Evolutionary conservation across 64 coral and sea anemone genomes (phyloP).

Genomic region (Montipora cactus): DNA sequence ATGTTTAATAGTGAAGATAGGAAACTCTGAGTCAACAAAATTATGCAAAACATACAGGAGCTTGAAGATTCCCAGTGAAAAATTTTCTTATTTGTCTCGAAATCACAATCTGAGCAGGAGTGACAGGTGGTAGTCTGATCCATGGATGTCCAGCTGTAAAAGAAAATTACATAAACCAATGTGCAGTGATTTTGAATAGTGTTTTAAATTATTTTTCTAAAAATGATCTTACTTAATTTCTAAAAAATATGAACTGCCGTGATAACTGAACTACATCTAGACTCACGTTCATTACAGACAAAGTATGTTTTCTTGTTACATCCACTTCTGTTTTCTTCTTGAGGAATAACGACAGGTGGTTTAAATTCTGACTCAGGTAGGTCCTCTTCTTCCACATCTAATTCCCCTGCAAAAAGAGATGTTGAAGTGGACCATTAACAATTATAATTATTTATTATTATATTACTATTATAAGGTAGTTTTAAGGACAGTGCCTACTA

Average conservation of each 20-base stretch:
- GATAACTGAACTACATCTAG: neutral
- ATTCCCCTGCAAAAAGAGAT: conserved; percentile 59
- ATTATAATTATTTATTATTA: too few species aligned
- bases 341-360: conserved; percentile 78
- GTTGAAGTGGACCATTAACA: too few species aligned
- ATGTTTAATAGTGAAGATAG: too few species aligned
- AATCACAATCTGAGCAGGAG: conserved; percentile 87
- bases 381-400: conserved; percentile 97
- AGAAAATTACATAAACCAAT: neutral
- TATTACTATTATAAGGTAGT: too few species aligned
- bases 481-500: neutral
- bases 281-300: conserved; percentile 90
- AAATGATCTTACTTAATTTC: too few species aligned
- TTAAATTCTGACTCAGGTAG: conserved; percentile 91
- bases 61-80: conserved; percentile 93
- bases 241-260: too few species aligned
- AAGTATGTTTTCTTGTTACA: conserved; percentile 99
- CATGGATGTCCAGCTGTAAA: conserved; percentile 82
- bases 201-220: too few species aligned
- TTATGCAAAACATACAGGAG: conserved; percentile 73
- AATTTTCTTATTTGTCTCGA: conserved; percentile 96
- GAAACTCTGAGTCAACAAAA: neutral
- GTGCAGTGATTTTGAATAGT: neutral
- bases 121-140: conserved; percentile 84
- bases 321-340: conserved; percentile 86